These are phyloP conservation scores for Aphaenogaster rudis DNA, from an alignment of 1,140 invertebrate species.

Conservation along the genomic window DNA sequence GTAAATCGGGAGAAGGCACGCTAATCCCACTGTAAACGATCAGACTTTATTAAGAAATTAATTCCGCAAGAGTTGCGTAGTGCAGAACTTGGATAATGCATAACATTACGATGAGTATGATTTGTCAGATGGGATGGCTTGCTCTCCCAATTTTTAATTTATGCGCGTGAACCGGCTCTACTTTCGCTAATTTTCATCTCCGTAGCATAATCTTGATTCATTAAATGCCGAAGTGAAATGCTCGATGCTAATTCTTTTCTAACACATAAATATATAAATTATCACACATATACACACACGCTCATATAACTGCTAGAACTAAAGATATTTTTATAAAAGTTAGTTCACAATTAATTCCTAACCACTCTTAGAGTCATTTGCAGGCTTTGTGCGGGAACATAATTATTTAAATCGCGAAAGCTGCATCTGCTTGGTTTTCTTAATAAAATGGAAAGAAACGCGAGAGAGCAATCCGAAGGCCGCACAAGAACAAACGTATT, in stretches of 20 bases:
- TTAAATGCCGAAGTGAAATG: conserved; percentile 1
- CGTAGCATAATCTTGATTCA: neutral
- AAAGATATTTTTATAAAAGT: neutral
- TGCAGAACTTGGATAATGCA: conserved; percentile 11
- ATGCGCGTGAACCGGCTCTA: neutral
- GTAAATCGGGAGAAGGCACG: neutral
- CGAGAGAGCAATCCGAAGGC: conserved; percentile 26
- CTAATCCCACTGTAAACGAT: neutral
- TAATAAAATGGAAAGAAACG: conserved; percentile 39
- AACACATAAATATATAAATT: neutral
- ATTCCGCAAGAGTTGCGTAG: neutral
- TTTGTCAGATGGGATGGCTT: neutral
- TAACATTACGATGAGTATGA: neutral
- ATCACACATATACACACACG: neutral
- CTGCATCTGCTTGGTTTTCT: neutral
- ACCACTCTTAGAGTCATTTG: neutral
- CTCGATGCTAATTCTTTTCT: neutral
- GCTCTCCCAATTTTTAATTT: conserved; percentile 17
- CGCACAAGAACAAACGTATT: conserved; percentile 44
- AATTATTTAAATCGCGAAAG: neutral
- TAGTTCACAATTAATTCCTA: neutral
- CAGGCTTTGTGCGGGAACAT: neutral
- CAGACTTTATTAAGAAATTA: conserved; percentile 1
- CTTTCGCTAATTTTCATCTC: conserved; percentile 38
- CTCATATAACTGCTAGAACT: neutral